Percentiles rank a stretch among this genome's conserved stretches.
These are phyloP conservation scores for Nanorana parkeri DNA, from an alignment of 2,113 vertebrate species.

Conservation along the genomic window DNA sequence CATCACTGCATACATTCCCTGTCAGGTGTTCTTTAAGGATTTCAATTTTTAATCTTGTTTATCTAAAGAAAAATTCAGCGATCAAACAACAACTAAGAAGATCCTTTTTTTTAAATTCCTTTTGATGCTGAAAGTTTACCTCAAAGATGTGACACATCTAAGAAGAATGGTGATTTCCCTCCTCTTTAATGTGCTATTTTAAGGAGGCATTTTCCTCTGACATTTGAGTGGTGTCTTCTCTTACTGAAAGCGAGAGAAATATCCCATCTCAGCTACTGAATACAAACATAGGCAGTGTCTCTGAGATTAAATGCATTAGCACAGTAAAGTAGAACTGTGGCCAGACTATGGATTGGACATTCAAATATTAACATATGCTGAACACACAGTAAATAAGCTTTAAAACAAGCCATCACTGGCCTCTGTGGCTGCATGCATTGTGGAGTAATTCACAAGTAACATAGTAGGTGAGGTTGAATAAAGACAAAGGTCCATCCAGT, in stretches of 20 bases:
- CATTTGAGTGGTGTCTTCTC: not conserved
- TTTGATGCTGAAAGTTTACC: constrained; percentile 41
- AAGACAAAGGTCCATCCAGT: too few relatives aligned
- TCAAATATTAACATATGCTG: too few relatives aligned
- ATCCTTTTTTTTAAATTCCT: constrained; percentile 17
- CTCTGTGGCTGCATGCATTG: too few relatives aligned
- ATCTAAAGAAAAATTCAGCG: constrained; percentile 15
- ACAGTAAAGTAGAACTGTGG: too few relatives aligned
- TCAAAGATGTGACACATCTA: constrained; percentile 9
- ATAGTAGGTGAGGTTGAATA: too few relatives aligned
- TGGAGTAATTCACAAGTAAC: too few relatives aligned
- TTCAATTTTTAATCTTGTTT: constrained; percentile 39
- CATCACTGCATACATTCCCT: not conserved
- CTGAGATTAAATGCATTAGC: too few relatives aligned
- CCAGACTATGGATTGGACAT: too few relatives aligned
- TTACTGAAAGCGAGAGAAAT: not conserved
- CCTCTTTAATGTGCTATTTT: constrained; percentile 23
- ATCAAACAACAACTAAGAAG: constrained; percentile 39
- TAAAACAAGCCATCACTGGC: too few relatives aligned
- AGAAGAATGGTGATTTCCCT: not conserved
- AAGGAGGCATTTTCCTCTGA: not conserved
- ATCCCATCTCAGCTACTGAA: too few relatives aligned
- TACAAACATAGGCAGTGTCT: too few relatives aligned
- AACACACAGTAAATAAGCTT: too few relatives aligned
- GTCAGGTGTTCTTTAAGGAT: not conserved